Evolutionary conservation across 2,797 vertebrate species (phyloP).

Genomic region (Lindbergichthys nudifrons): DNA sequence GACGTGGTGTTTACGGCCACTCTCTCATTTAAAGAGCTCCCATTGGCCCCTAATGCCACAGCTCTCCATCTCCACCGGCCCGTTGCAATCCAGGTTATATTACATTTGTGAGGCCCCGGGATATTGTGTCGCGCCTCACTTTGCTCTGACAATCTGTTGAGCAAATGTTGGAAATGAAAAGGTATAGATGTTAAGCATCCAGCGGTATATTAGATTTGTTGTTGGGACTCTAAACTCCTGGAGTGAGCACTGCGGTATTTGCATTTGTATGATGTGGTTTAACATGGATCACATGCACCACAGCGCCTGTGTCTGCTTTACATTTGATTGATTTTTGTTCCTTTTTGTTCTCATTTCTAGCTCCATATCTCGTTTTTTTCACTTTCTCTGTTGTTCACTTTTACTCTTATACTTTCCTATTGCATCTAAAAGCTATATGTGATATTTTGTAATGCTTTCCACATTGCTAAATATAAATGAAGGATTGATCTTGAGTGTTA

Average conservation of each 20-base stretch:
- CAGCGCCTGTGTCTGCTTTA: constrained; percentile 14
- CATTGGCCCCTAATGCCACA: constrained; percentile 66
- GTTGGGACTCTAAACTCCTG: constrained; percentile 33
- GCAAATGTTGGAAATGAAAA: constrained; percentile 59
- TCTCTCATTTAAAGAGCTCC: constrained; percentile 77
- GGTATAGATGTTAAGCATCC: constrained; percentile 63
- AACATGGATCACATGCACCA: constrained; percentile 23
- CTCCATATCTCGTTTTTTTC: neutral
- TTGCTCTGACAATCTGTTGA: constrained; percentile 46
- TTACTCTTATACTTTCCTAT: constrained; percentile 19
- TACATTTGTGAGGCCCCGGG: constrained; percentile 52
- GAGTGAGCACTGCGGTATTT: constrained; percentile 41
- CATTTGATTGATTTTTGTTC: constrained; percentile 13
- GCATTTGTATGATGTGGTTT: constrained; percentile 54
- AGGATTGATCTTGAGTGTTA: constrained; percentile 42
- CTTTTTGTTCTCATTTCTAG: neutral
- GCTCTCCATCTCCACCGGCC: constrained; percentile 57
- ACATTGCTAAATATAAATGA: constrained; percentile 38
- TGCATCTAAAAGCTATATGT: neutral
- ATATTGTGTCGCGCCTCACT: constrained; percentile 53
- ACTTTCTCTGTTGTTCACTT: neutral
- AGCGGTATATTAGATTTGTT: constrained; percentile 52
- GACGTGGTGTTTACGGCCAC: constrained; percentile 72
- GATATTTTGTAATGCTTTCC: constrained; percentile 17
- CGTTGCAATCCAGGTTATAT: constrained; percentile 60